These are phyloP conservation scores for Tenthredo mesomela DNA, from an alignment of 2,888 invertebrate genomes.

Conservation along the genomic window DNA sequence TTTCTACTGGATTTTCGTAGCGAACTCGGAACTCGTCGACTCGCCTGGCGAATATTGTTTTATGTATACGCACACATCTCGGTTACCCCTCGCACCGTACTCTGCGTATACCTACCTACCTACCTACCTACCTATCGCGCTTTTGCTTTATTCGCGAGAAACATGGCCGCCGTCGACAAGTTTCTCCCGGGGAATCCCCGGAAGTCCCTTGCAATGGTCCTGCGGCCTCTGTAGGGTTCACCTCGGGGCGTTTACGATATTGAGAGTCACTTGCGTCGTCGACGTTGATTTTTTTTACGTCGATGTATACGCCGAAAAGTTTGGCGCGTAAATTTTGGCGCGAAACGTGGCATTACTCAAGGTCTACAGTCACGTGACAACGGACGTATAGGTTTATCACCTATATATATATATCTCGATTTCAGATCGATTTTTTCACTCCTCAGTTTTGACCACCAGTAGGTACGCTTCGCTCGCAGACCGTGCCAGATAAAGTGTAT, in stretches of 20 bases:
- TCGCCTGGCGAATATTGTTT: slow-evolving; percentile 43
- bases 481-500: not conserved
- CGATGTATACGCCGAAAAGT: not conserved
- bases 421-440: not conserved
- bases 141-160: not conserved
- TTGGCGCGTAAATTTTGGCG: slow-evolving; percentile 5
- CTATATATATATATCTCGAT: not conserved
- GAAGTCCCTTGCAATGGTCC: not conserved
- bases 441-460: not conserved
- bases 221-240: too few species aligned
- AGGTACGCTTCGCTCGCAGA: not conserved
- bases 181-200: slow-evolving; percentile 20
- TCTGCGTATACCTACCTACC: not conserved
- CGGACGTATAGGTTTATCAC: not conserved
- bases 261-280: not conserved
- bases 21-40: slow-evolving; percentile 1
- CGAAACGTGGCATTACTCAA: not conserved
- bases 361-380: not conserved
- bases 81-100: not conserved
- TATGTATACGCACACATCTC: slow-evolving; percentile 21
- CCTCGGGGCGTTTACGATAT: not conserved
- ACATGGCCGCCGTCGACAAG: slow-evolving; percentile 26
- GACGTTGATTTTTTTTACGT: not conserved
- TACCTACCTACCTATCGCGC: not conserved
- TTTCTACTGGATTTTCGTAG: slow-evolving; percentile 24